Conservation (phyloP, 2,888 invertebrate species). For the Oxytorus armatus region DNA sequence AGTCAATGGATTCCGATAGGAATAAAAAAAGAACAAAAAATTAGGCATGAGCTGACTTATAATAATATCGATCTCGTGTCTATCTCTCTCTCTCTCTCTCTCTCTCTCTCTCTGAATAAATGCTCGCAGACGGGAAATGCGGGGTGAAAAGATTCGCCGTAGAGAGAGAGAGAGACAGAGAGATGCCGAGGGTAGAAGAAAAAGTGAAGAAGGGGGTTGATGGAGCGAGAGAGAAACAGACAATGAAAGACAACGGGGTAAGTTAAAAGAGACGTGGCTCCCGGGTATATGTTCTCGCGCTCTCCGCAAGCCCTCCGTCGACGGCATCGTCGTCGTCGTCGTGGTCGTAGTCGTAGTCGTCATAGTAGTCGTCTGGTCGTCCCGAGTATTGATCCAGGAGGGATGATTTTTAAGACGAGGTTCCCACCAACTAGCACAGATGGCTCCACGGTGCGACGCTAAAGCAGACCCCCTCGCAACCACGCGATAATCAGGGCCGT, state of each 20-base stretch:
- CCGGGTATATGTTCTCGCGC: constrained; percentile 66
- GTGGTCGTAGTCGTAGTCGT: constrained; percentile 63
- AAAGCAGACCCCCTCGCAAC: constrained; percentile 25
- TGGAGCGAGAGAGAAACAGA: constrained; percentile 32
- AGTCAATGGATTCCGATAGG: no score
- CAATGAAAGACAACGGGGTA: constrained; percentile 22
- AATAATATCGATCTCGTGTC: constrained; percentile 51
- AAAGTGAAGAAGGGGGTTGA: constrained; percentile 6
- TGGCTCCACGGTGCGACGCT: constrained; percentile 76
- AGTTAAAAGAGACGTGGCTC: constrained; percentile 59
- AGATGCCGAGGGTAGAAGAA: no score
- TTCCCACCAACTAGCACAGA: constrained; percentile 77
- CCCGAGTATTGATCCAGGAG: constrained; percentile 79
- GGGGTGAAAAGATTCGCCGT: constrained; percentile 30
- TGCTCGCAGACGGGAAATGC: constrained; percentile 59
- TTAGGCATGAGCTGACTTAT: constrained; percentile 36
- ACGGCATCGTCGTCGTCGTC: constrained; percentile 51
- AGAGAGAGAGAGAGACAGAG: constrained; percentile 8
- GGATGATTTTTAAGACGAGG: constrained; percentile 81
- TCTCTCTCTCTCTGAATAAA: constrained; percentile 41
- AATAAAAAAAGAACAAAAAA: no score
- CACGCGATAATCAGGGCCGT: constrained; percentile 31
- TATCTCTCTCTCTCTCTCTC: background rate
- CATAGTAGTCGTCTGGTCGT: constrained; percentile 69
- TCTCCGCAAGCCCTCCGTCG: constrained; percentile 70